Evolutionary conservation across 2,888 invertebrate species (phyloP).

Genomic region (Buathra laborator): DNA sequence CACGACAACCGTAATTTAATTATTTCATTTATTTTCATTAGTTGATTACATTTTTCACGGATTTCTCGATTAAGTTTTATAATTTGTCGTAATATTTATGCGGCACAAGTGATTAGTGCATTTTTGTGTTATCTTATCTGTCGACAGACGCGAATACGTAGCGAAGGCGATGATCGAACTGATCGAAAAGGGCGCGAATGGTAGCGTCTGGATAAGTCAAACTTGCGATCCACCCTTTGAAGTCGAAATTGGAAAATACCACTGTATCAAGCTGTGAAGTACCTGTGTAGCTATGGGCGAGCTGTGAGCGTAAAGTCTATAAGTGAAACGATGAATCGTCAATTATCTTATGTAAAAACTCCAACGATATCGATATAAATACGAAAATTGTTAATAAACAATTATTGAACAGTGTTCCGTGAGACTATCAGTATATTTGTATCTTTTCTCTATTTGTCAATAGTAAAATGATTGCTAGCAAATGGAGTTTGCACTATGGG

Average conservation of each 20-base stretch:
- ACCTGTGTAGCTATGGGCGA: too few relatives aligned
- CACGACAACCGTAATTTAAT: conserved; percentile 75
- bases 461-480: too few relatives aligned
- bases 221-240: conserved; percentile 74
- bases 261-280: neutral
- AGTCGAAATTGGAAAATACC: conserved; percentile 67
- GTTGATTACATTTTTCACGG: neutral
- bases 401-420: neutral
- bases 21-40: neutral
- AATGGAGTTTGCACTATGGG: too few relatives aligned
- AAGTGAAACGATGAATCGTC: neutral
- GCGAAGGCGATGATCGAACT: conserved; percentile 76
- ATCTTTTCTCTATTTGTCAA: neutral
- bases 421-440: neutral
- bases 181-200: conserved; percentile 76
- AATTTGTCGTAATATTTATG: neutral
- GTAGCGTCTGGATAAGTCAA: conserved; percentile 76
- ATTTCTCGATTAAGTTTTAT: neutral
- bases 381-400: neutral
- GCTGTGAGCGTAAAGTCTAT: neutral
- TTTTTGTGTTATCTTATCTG: conserved; percentile 13
- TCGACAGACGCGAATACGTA: conserved; percentile 75
- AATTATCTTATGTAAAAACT: neutral
- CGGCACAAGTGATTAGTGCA: neutral
- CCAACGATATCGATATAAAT: neutral